Evolutionary conservation across 2,888 invertebrate genomes (phyloP), one percentile per base, ranked within the genome.

Genomic region (Leptopilina syphax): DNA sequence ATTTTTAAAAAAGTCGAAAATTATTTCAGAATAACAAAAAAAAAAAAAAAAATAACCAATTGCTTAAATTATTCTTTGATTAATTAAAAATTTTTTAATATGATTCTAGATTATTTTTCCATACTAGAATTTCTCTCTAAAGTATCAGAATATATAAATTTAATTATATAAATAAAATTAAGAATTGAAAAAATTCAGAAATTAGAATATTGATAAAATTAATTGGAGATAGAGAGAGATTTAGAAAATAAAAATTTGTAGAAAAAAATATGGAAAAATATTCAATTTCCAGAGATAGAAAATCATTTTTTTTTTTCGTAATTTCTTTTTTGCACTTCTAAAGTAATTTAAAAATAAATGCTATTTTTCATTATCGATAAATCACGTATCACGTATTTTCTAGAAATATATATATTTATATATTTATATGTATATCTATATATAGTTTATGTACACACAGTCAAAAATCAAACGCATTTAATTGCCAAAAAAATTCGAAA

Each of bases 261-360:
- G n/a, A 60, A 70, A 50, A 54, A 54, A 73, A 27, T 47, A 18
- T 24, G 10, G 47, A 68, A 12, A 13, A 57, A 8, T 34, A 54
- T 54, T 73, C 7, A 57, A 57, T 57, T 57, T 73, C 27, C n/a
- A 57, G 57, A 57, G 13, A 73, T 18, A 73, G 34, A 50, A 10
- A 50, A 50, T 10, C 9, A 18, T 50, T 50, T 44, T 44, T 50
- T 44, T 50, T 2, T 54, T 27, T 54, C 27, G 54, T 70, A 27
- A 27, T 70, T 57, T 73, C 4, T 70, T 57, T 73, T 73, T n/a
- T 73, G 34, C n/a, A 57, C 9, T 34, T 27, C 34, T 73, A 73
- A 73, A 7, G n/a, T 73, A 54, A 34, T 27, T 73, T 54, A 73
- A 73, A 73, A 73, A 73, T 73, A 73, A 73, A 73, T 73, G 73